A percentile compares a stretch with the other conserved stretches of the same genome.
These are phyloP conservation scores for Sinodicranocentrus sp. DNA, from an alignment of 2,888 invertebrate species.

Conservation along the genomic window DNA sequence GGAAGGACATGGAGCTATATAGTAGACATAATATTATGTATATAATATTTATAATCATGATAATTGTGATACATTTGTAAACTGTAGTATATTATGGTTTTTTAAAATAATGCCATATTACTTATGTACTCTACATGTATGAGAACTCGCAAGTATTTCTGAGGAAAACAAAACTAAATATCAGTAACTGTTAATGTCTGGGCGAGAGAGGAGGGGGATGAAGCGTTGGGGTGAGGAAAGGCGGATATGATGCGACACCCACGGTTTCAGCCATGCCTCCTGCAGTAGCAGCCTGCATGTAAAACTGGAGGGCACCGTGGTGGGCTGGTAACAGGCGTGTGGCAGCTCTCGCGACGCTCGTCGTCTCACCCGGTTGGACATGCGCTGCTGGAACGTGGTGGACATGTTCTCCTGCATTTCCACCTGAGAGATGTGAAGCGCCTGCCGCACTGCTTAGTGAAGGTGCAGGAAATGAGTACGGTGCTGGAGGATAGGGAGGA, in stretches of 20 bases:
- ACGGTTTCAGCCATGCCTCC: conserved; percentile 71
- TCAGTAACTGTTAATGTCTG: conserved; percentile 69
- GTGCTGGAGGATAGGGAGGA: conserved; percentile 70
- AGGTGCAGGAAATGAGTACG: conserved; percentile 68
- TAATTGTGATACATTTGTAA: not conserved
- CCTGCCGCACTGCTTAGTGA: conserved; percentile 65
- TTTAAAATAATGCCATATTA: conserved; percentile 37
- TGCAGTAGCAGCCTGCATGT: conserved; percentile 69
- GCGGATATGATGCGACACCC: conserved; percentile 68
- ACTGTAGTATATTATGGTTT: not conserved
- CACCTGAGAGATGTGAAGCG: conserved; percentile 67
- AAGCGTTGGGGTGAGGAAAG: conserved; percentile 68
- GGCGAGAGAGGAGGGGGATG: conserved; percentile 72
- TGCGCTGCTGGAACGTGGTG: conserved; percentile 71
- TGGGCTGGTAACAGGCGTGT: conserved; percentile 70
- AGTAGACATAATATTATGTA: not conserved
- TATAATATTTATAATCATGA: conserved; percentile 3
- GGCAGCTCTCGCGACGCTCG: conserved; percentile 65
- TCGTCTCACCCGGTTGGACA: conserved; percentile 70
- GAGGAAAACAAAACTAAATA: conserved; percentile 50
- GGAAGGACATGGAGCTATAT: conserved; percentile 62
- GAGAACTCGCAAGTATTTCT: conserved; percentile 60
- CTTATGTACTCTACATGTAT: conserved; percentile 25
- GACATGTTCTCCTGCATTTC: conserved; percentile 64
- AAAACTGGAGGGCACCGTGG: conserved; percentile 68